These are phyloP conservation scores for Pantelozetes paolii DNA, from an alignment of 2,888 invertebrate species.

Conservation along the genomic window DNA sequence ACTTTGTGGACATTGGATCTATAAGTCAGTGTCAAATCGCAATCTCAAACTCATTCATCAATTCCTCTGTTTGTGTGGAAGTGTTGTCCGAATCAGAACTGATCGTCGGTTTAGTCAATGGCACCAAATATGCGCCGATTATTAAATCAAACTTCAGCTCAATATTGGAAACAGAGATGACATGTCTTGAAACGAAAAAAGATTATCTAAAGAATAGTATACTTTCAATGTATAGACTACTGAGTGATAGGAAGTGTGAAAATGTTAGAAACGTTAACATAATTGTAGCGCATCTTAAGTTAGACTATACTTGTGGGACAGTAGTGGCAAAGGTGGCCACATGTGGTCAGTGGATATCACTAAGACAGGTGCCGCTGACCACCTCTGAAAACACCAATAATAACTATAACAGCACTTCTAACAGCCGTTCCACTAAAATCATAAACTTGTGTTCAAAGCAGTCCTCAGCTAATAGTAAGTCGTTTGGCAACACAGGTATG, in stretches of 20 bases:
- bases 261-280: slow-evolving; percentile 21
- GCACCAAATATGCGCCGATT: slow-evolving; percentile 31
- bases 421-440: slow-evolving; percentile 20
- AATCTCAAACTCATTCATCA: slow-evolving; percentile 24
- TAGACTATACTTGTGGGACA: neutral
- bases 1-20: slow-evolving; percentile 19
- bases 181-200: neutral
- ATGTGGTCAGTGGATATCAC: slow-evolving; percentile 15
- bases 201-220: slow-evolving; percentile 21
- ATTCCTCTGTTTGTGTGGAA: slow-evolving; percentile 23
- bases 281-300: neutral
- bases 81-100: slow-evolving; percentile 29
- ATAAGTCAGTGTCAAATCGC: slow-evolving; percentile 3
- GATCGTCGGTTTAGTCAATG: slow-evolving; percentile 11
- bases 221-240: neutral
- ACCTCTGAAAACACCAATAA: neutral
- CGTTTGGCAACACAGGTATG: neutral
- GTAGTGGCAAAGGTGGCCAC: neutral
- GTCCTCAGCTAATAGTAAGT: neutral
- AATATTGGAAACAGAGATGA: neutral
- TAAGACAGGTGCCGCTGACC: slow-evolving; percentile 6
- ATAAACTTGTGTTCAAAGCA: slow-evolving; percentile 26
- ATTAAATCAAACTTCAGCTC: slow-evolving; percentile 30
- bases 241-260: slow-evolving; percentile 29
- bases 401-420: neutral